Conservation (phyloP, 2,888 invertebrate genomes). For the Thecophora atra region DNA sequence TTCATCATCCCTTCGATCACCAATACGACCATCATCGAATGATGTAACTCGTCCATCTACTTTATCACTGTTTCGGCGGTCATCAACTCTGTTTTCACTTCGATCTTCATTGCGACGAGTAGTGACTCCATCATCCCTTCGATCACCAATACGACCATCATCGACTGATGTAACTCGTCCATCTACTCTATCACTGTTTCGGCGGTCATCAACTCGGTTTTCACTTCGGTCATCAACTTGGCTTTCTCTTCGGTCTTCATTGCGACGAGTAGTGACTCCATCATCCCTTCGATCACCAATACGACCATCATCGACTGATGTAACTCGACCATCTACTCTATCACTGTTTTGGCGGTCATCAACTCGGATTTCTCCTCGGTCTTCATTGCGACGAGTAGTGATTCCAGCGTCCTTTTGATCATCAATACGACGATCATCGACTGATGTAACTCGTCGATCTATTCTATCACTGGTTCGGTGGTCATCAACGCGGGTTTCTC, state of each 20-base stretch:
- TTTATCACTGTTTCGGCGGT: neutral
- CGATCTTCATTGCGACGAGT: constrained; percentile 2
- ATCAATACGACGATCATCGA: too few species aligned
- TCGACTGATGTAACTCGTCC: neutral
- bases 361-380: too few species aligned
- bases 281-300: too few species aligned
- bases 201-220: constrained; percentile 14
- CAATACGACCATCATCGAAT: neutral
- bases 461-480: neutral
- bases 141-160: neutral
- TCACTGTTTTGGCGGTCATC: too few species aligned
- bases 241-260: neutral
- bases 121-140: neutral
- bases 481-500: too few species aligned
- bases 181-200: constrained; percentile 11
- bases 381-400: too few species aligned
- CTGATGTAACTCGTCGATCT: too few species aligned
- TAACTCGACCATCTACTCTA: too few species aligned
- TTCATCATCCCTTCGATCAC: too few species aligned
- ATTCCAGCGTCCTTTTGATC: too few species aligned
- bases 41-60: neutral
- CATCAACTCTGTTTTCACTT: constrained; percentile 6
- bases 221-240: constrained; percentile 5
- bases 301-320: too few species aligned
- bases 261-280: neutral